Percentiles rank a stretch among this genome's conserved stretches.
These are phyloP conservation scores for Cuculus canorus DNA, from an alignment of 2,797 vertebrate species.

Conservation along the genomic window DNA sequence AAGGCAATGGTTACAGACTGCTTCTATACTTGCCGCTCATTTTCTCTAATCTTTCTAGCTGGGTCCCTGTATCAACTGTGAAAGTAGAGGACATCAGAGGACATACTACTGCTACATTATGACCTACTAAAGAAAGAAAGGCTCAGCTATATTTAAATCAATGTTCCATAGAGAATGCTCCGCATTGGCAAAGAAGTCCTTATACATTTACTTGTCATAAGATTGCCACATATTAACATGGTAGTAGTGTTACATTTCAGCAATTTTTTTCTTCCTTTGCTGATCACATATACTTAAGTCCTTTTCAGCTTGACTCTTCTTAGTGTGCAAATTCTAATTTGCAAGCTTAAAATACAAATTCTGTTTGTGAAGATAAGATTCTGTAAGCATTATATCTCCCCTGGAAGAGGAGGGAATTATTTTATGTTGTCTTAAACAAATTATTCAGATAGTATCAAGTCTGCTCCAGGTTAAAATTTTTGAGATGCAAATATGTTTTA, in stretches of 20 bases:
- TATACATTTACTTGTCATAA: conserved; percentile 39
- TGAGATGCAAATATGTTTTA: conserved; percentile 6
- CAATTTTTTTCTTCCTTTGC: conserved; percentile 30
- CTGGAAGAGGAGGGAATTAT: not conserved
- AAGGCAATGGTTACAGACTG: not conserved
- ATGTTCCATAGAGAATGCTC: conserved; percentile 38
- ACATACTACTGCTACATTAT: conserved; percentile 32
- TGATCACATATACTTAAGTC: conserved; percentile 7
- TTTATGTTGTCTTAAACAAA: conserved; percentile 8
- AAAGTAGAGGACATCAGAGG: conserved; percentile 58
- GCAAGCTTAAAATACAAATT: conserved; percentile 47
- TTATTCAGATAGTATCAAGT: conserved; percentile 38
- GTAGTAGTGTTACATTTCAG: conserved; percentile 41
- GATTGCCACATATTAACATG: conserved; percentile 18
- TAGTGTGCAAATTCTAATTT: conserved; percentile 48
- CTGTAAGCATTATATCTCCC: conserved; percentile 6
- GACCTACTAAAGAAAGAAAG: conserved; percentile 35
- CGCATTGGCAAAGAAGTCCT: conserved; percentile 17
- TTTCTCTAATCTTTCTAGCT: conserved; percentile 26
- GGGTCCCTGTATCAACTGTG: conserved; percentile 9
- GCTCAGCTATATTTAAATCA: conserved; percentile 37
- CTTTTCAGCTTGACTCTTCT: not conserved
- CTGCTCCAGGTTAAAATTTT: conserved; percentile 20
- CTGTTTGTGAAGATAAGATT: conserved; percentile 39
- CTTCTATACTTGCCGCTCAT: not conserved